These are phyloP conservation scores for Prunella himalayana DNA, from an alignment of 2,113 vertebrate species.

Conservation along the genomic window DNA sequence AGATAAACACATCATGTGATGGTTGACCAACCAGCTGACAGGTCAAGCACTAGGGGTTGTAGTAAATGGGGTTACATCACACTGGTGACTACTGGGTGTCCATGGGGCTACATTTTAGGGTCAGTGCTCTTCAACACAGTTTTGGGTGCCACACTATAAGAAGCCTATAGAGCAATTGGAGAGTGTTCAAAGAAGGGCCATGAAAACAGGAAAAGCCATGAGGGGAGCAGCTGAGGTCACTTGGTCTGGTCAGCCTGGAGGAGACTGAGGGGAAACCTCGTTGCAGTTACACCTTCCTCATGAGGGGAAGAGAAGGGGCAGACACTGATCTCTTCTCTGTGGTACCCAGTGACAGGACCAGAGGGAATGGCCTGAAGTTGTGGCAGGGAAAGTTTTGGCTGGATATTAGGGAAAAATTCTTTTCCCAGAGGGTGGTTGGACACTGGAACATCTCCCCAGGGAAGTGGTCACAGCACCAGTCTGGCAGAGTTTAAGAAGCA, in stretches of 20 bases:
- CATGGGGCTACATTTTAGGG: background rate
- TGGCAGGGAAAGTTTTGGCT: fast-evolving
- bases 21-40: background rate
- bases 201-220: background rate
- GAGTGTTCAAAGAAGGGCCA: background rate
- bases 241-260: background rate
- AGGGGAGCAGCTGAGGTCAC: background rate
- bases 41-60: background rate
- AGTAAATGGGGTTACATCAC: background rate
- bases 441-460: background rate
- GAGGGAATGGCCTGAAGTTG: fast-evolving
- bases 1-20: background rate
- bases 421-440: fast-evolving
- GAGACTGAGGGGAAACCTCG: background rate
- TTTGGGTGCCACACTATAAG: background rate
- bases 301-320: no score
- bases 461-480: background rate
- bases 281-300: fast-evolving
- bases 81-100: background rate
- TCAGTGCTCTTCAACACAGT: background rate
- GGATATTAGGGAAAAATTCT: background rate
- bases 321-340: background rate
- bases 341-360: fast-evolving
- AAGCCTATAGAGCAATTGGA: background rate
- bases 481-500: fast-evolving